Conservation (phyloP, 2,797 vertebrate species). For the Myiothlypis chrysogaster region DNA sequence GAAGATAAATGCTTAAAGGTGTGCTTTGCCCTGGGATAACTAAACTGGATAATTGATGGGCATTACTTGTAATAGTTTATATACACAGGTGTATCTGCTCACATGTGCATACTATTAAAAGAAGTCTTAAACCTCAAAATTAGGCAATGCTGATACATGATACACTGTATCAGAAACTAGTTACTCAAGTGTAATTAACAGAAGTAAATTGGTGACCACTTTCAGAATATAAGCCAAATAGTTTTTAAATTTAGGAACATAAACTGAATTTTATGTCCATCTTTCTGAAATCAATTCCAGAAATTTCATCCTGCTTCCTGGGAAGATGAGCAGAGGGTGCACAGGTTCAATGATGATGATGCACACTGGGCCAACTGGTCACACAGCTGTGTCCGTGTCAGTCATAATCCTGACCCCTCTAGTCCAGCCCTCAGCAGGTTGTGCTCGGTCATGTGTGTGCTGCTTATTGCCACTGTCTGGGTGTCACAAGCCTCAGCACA, state of each 20-base stretch:
- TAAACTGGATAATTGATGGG: neutral
- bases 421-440: no score
- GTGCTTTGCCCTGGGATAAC: neutral
- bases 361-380: accelerated
- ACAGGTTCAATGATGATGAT: neutral
- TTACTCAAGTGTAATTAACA: neutral
- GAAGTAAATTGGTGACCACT: neutral
- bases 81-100: accelerated
- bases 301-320: neutral
- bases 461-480: accelerated
- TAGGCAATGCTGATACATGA: accelerated
- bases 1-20: neutral
- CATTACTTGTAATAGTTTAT: neutral
- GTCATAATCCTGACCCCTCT: no score
- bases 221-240: neutral
- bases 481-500: accelerated
- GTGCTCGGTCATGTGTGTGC: accelerated
- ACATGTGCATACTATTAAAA: neutral
- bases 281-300: neutral
- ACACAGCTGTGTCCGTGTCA: accelerated
- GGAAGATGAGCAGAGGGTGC: neutral
- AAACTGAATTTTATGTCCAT: neutral
- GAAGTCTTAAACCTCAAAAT: neutral
- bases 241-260: neutral
- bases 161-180: neutral